phyloP scores from a whole-genome alignment of 2,888 invertebrate species.

The Gandaritis pyraliata region DNA sequence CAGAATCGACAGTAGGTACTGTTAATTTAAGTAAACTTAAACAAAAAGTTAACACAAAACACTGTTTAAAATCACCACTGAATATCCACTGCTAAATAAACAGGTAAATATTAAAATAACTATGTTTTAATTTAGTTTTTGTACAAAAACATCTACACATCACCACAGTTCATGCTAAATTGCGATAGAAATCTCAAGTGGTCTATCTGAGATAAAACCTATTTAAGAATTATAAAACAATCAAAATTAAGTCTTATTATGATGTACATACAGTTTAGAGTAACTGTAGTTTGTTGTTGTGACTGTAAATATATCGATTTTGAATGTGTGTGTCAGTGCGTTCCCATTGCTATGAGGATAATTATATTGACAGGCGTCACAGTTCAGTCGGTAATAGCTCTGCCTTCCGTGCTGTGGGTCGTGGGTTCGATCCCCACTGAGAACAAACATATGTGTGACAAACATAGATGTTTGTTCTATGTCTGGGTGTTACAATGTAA shows the following conservation, averaged over 20 bases:
- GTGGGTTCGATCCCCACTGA: too few relatives aligned
- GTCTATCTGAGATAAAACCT: constrained; percentile 19
- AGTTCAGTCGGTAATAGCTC: too few relatives aligned
- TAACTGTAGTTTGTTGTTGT: constrained; percentile 16
- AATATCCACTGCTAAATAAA: too few relatives aligned
- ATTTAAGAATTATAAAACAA: neutral
- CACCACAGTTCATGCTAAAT: constrained; percentile 3
- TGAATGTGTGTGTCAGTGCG: constrained; percentile 31
- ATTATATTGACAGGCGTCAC: neutral
- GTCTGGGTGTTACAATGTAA: too few relatives aligned
- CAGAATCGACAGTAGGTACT: too few relatives aligned
- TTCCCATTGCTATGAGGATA: constrained; percentile 29
- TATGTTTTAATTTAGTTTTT: neutral
- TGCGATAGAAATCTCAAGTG: constrained; percentile 8
- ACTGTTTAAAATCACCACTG: too few relatives aligned
- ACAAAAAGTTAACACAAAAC: too few relatives aligned
- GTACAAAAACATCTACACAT: neutral
- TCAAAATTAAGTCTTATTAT: constrained; percentile 8
- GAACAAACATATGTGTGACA: too few relatives aligned
- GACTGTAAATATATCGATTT: constrained; percentile 38
- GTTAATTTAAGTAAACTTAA: too few relatives aligned
- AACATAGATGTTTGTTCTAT: too few relatives aligned
- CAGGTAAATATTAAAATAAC: too few relatives aligned
- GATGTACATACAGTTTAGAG: constrained; percentile 8
- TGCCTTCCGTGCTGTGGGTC: too few relatives aligned